Base-by-base conservation (phyloP, 2,113 vertebrate genomes). In the Acrocephalus arundinaceus region DNA sequence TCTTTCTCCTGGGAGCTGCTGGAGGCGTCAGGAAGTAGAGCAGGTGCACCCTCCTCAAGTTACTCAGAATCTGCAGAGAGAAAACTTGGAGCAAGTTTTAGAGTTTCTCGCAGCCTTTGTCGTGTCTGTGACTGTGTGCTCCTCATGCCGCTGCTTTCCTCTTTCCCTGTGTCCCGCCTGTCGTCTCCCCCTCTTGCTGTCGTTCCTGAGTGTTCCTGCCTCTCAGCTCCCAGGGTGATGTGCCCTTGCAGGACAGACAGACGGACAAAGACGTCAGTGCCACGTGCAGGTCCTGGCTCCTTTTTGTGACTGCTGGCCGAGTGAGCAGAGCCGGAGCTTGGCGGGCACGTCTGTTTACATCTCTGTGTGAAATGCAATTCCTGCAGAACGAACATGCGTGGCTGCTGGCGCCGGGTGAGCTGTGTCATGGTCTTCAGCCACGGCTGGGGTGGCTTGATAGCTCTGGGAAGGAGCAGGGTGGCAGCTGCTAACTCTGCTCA, bases 91-190 rank as follows among this genome's bases (percentile, higher is more conserved):
- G 28, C 15, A 37, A 72, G 61, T 95, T 84, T 37, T 27, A 25
- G 49, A 28, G 52, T 85, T 92, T 90, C 45, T 84, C 11, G 0
- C 22, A 35, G 39, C 31, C 46, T 71, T 63, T 63, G 9, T 75
- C 16, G 3, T 18, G 4, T 16, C 46, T 24, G 31, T 5, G 8
- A 5, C 43, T 13, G 10, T 19, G 20, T n/a, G 14, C 41, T 65
- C 35, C 51, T 84, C 31, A 8, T 0, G 0, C 22, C 39, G 71
- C 45, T 33, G 25, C 58, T 70, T 46, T 25, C 25, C 18, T 28
- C 46, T 62, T 48, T 45, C 33, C 12, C 27, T 1, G 0, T 49
- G 27, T 67, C 39, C 27, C 0, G 0, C 23, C 35, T 13, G 4
- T 41, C 24, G 41, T 75, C 24, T 59, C 5, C 9, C 21, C 1